Evolutionary conservation across 2,888 invertebrate genomes (phyloP).

Genomic region (Dryobota labecula): DNA sequence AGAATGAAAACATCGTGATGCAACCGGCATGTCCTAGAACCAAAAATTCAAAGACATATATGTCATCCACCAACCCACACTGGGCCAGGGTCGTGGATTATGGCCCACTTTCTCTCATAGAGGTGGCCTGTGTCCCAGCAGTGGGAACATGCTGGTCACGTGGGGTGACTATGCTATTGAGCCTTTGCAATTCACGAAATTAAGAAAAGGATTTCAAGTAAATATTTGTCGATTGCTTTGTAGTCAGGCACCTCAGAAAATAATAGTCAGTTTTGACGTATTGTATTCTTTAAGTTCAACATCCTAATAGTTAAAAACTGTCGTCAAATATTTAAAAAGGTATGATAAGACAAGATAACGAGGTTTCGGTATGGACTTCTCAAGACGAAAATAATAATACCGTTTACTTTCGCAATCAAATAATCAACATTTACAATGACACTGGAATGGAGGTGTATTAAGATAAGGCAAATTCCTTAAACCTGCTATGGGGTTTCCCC

Average conservation of each 20-base stretch:
- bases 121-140: no score
- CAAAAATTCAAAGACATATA: no score
- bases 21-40: no score
- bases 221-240: no score
- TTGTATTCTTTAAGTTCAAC: not conserved
- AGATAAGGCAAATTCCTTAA: not conserved
- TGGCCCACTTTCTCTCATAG: no score
- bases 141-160: no score
- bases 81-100: no score
- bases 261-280: not conserved
- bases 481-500: conserved; percentile 5
- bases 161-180: no score
- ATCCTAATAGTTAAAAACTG: not conserved
- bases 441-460: conserved; percentile 1
- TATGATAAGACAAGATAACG: conserved; percentile 29
- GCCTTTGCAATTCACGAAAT: not conserved
- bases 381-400: not conserved
- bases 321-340: conserved; percentile 30
- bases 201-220: conserved; percentile 6
- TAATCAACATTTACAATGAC: conserved; percentile 1
- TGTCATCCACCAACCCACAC: no score
- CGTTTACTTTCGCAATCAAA: conserved; percentile 3
- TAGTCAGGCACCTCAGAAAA: not conserved
- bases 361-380: conserved; percentile 9
- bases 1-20: no score